Conservation (phyloP, 2,888 invertebrate species). For the Periphyllus acericola region DNA sequence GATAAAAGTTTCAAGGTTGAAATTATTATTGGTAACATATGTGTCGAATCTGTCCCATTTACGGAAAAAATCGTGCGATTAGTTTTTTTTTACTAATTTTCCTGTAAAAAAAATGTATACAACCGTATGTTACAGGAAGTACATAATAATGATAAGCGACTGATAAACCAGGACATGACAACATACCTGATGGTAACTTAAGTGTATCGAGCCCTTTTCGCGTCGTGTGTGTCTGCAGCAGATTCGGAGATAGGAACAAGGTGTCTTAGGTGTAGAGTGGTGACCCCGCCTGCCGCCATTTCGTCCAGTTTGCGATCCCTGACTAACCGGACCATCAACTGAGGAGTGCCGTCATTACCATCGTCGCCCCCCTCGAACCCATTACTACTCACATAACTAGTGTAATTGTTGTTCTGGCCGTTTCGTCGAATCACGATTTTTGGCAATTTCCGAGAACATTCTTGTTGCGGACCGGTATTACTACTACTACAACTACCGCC, state of each 20-base stretch:
- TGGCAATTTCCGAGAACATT: constrained; percentile 43
- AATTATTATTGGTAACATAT: constrained; percentile 57
- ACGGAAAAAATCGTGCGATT: neutral
- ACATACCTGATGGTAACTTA: constrained; percentile 7
- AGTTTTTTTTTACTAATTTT: neutral
- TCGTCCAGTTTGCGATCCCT: constrained; percentile 30
- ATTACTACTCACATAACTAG: constrained; percentile 23
- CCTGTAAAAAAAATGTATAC: constrained; percentile 32
- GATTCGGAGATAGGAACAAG: constrained; percentile 35
- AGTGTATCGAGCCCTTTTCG: constrained; percentile 39
- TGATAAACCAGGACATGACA: neutral
- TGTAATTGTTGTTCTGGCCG: constrained; percentile 41
- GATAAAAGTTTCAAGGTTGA: constrained; percentile 49
- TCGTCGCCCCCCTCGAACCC: neutral
- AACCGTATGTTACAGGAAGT: neutral
- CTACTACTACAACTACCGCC: neutral
- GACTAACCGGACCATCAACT: constrained; percentile 28
- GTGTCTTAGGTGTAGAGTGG: constrained; percentile 39
- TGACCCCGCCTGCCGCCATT: constrained; percentile 44
- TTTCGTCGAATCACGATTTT: constrained; percentile 62
- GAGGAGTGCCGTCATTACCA: neutral
- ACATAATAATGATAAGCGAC: neutral
- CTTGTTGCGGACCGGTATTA: neutral
- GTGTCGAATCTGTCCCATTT: constrained; percentile 22
- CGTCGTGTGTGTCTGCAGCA: neutral